A percentile compares a stretch with the other conserved stretches of the same genome.
Conservation (phyloP, 1,140 invertebrate genomes). For the Maconellicoccus hirsutus region DNA sequence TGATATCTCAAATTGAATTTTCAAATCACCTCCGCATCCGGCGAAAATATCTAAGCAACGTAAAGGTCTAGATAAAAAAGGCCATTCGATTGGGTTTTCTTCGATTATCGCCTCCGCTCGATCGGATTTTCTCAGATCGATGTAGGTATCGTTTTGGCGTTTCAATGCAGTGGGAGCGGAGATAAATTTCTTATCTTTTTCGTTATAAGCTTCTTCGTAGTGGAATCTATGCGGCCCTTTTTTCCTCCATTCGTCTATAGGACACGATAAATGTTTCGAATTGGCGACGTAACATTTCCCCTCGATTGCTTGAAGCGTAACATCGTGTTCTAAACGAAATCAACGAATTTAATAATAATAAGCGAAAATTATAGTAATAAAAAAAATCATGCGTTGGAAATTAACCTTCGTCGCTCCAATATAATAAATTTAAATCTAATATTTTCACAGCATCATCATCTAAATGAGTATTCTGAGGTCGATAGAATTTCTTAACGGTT, state of each 20-base stretch:
- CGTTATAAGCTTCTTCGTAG: slow-evolving; percentile 59
- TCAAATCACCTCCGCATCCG: slow-evolving; percentile 79
- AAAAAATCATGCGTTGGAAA: not conserved
- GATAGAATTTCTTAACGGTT: slow-evolving; percentile 56
- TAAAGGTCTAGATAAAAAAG: slow-evolving; percentile 40
- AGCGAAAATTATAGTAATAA: not conserved
- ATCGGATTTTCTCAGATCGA: not conserved
- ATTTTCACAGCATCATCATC: slow-evolving; percentile 39
- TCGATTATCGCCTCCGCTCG: slow-evolving; percentile 28
- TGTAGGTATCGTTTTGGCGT: not conserved
- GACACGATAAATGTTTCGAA: slow-evolving; percentile 41
- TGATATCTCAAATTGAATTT: too few relatives aligned
- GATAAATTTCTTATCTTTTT: slow-evolving; percentile 58
- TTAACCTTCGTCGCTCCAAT: slow-evolving; percentile 48
- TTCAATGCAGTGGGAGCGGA: slow-evolving; percentile 36
- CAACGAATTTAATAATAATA: not conserved
- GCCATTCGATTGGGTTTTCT: slow-evolving; percentile 33
- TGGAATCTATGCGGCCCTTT: slow-evolving; percentile 60
- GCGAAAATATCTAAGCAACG: slow-evolving; percentile 74
- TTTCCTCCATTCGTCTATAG: slow-evolving; percentile 48
- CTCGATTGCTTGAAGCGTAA: not conserved
- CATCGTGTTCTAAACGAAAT: not conserved
- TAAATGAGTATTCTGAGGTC: slow-evolving; percentile 62
- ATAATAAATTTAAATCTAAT: slow-evolving; percentile 55
- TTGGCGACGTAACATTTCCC: slow-evolving; percentile 52